Evolutionary conservation across 1,140 invertebrate genomes (phyloP), one percentile per base, ranked within the genome.

Genomic region (Myzus persicae): DNA sequence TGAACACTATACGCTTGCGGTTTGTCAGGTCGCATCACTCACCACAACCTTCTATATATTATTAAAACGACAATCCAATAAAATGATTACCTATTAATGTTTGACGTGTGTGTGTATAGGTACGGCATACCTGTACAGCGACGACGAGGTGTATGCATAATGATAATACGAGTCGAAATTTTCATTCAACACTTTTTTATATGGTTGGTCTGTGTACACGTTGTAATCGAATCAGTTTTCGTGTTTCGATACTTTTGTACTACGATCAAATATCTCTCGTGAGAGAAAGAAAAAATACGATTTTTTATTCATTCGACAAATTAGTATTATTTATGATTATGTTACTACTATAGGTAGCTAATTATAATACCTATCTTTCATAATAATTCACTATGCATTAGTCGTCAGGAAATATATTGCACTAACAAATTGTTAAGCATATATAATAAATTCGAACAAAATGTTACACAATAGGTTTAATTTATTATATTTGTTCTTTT

Each of bases 61-160:
- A 85, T 31, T 44, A 42, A n/a, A 46, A 46, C 26, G 31, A 87
- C 42, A 46, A 46, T 22, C 18, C 42, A 46, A 87, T 87, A 87
- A 87, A 87, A 87, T 87, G 84, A 87, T 87, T 44, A 87, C 59
- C 31, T 76, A 76, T n/a, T 87, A 46, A 18, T 87, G 44, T 87
- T n/a, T 9, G 40, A 18, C 42, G 42, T 14, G 18, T 85, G 40
- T 42, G 8, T 84, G 24, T 40, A 42, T 51, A 20, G 48, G 9
- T 85, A 85, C 9, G 40, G 18, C 20, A 8, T 51, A 51, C 48
- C 22, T 51, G 20, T 51, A 38, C 81, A 11, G 14, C 24, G 20
- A 42, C 24, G 38, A 85, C 38, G 40, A 31, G 3, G 24, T 84
- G 36, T 26, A 84, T 40, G 26, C 18, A 82, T 40, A 42, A 84